Evolutionary conservation across 2,797 vertebrate species (phyloP), one percentile per base, ranked within the genome.

Genomic region (Sciurus vulgaris): DNA sequence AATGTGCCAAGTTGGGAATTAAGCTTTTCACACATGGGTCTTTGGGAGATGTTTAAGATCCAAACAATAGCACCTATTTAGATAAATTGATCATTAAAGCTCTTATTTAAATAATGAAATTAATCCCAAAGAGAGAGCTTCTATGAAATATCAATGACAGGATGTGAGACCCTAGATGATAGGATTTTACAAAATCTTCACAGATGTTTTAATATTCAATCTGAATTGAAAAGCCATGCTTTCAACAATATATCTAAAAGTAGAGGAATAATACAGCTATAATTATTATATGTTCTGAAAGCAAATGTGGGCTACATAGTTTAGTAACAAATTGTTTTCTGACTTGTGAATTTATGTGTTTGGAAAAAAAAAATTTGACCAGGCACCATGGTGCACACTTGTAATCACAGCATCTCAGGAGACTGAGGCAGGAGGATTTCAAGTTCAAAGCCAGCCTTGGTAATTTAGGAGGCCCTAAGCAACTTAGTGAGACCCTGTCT

Each of bases 181-280:
- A 95, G 30, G 7, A 22, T 77, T 88, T 70, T 65, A 93, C 69
- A 12, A 56, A 74, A 82, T 70, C 51, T 69, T 67, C 77, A 92
- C 20, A 86, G 26, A 59, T 22, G 14, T 30, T 63, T 5, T 82
- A 65, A 69, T 47, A 33, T 24, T 10, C 22, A 63, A 17, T 1
- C 17, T 38, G n/a, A 82, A 22, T 73, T 93, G 56, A 96, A 87
- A 93, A 89, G 3, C 9, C 11, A 22, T 83, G 65, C 14, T 90
- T 28, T 77, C 9, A 4, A 81, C 3, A 69, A 73, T 84, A 70
- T 33, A 72, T 76, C 89, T 63, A 83, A 82, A 74, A 67, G 33
- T 15, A 51, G 49, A 93, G 56, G 83, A 91, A 79, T 86, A 74
- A 61, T 35, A 69, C 7, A 82, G 49, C 47, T 54, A 41, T 11